A percentile compares a stretch with the other conserved stretches of the same genome.
phyloP scores from a whole-genome alignment of 2,113 vertebrate species.

The Psilopogon haemacephalus region DNA sequence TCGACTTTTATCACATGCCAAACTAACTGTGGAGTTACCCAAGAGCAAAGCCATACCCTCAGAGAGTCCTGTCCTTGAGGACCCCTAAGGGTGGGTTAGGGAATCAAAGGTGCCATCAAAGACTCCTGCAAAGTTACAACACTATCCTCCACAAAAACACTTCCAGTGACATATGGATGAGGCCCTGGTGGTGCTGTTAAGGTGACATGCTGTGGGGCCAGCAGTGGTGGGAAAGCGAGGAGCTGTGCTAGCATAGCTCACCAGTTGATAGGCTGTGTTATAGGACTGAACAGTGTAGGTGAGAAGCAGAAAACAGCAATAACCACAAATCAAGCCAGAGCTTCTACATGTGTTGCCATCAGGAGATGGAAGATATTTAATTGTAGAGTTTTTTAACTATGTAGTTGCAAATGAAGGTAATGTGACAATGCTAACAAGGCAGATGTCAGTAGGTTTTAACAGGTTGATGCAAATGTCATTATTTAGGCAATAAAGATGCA shows the following conservation, averaged over 20 bases:
- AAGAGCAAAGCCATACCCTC: background rate
- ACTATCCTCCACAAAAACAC: background rate
- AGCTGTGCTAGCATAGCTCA: fast-evolving
- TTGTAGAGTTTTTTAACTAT: fast-evolving
- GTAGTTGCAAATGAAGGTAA: background rate
- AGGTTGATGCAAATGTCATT: background rate
- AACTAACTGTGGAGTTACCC: background rate
- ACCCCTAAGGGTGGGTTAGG: background rate
- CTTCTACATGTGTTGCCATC: background rate
- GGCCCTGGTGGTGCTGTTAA: background rate
- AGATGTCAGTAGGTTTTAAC: background rate
- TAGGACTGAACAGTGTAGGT: background rate
- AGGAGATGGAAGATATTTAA: background rate
- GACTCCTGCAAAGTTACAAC: background rate
- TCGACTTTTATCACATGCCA: conserved; percentile 32
- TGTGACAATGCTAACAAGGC: background rate
- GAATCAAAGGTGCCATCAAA: conserved; percentile 25
- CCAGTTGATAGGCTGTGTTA: fast-evolving
- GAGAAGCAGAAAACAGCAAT: background rate
- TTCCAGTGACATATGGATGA: background rate
- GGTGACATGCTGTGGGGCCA: background rate
- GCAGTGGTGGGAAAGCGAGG: background rate
- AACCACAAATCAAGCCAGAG: background rate
- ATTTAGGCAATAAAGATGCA: background rate
- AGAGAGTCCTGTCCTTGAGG: background rate